Evolutionary conservation across 2,888 invertebrate genomes (phyloP).

Genomic region (Gastrophysa polygoni): DNA sequence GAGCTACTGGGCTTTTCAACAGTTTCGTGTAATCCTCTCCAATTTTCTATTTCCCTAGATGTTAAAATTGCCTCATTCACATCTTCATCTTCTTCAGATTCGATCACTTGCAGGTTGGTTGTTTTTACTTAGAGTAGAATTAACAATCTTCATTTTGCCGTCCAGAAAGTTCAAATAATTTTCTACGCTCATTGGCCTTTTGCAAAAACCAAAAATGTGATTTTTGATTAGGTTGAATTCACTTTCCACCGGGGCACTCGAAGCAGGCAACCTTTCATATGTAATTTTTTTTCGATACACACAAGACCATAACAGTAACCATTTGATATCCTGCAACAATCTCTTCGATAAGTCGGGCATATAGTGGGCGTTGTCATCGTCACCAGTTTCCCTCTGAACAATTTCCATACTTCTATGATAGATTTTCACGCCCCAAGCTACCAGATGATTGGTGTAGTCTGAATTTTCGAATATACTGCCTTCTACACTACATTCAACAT

Average conservation of each 20-base stretch:
- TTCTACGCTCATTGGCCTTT: background rate
- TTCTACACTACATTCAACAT: background rate
- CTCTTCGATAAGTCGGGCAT: background rate
- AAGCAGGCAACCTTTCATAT: background rate
- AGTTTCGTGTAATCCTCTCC: background rate
- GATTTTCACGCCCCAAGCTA: background rate
- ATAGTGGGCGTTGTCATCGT: slow-evolving; percentile 7
- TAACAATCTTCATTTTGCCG: background rate
- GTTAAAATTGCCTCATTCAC: background rate
- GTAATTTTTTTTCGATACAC: background rate
- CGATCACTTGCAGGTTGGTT: background rate
- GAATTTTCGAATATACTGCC: background rate
- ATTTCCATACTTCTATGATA: background rate
- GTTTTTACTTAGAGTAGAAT: background rate
- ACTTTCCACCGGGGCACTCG: background rate
- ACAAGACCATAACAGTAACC: background rate
- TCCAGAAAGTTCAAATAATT: background rate
- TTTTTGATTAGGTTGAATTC: slow-evolving; percentile 9
- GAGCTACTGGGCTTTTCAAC: background rate
- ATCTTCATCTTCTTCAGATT: background rate
- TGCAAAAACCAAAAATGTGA: slow-evolving; percentile 1
- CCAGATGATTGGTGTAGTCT: background rate
- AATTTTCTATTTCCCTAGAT: slow-evolving; percentile 2
- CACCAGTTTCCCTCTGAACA: background rate
- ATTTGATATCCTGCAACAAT: background rate